A percentile compares a stretch with the other conserved stretches of the same genome.
phyloP scores from a whole-genome alignment of 2,113 vertebrate genomes.

The Bos javanicus region DNA sequence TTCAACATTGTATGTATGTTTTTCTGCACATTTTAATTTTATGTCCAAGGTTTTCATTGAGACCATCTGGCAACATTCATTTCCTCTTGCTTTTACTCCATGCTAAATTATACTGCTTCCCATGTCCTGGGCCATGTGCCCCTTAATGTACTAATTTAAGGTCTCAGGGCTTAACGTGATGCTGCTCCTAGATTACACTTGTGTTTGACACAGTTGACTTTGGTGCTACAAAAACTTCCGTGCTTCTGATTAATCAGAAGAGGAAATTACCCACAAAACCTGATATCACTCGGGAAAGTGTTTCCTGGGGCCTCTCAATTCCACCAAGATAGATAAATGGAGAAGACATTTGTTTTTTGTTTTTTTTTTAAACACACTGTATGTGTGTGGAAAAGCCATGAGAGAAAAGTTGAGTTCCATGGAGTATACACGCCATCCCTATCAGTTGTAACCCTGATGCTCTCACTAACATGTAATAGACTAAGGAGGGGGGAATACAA shows the following conservation, averaged over 20 bases:
- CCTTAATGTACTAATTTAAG: background rate
- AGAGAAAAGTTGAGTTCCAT: background rate
- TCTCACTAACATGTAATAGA: background rate
- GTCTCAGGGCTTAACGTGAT: background rate
- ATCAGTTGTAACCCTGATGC: background rate
- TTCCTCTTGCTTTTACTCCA: background rate
- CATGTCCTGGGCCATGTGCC: background rate
- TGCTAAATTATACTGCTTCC: background rate
- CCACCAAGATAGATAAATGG: background rate
- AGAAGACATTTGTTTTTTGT: background rate
- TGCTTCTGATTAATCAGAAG: background rate
- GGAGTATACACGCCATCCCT: background rate
- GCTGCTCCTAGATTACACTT: background rate
- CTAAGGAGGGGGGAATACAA: background rate
- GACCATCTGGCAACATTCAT: background rate
- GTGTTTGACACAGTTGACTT: background rate
- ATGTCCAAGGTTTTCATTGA: background rate
- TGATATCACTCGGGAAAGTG: background rate
- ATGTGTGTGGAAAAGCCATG: background rate
- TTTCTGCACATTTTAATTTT: background rate
- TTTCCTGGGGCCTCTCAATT: background rate
- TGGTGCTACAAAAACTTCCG: background rate
- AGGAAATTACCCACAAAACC: background rate
- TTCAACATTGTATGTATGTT: background rate
- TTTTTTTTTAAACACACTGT: background rate